Conservation (phyloP, 2,797 vertebrate genomes). For the Gadopsis bispinosus region DNA sequence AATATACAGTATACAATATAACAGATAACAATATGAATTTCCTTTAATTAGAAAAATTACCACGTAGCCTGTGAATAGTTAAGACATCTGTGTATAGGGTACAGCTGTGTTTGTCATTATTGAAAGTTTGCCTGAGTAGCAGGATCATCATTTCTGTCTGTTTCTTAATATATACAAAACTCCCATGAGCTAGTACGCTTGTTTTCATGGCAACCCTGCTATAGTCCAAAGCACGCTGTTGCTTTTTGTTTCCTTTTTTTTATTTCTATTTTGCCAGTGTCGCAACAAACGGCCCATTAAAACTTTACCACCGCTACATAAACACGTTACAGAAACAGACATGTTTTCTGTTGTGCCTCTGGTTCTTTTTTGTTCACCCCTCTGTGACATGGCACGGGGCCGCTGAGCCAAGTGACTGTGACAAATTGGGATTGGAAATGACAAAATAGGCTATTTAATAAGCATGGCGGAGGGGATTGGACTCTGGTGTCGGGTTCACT, state of each 20-base stretch:
- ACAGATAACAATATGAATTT: not conserved
- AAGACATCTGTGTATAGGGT: too few relatives aligned
- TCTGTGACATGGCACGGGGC: conserved; percentile 66
- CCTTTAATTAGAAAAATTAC: not conserved
- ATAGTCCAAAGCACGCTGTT: conserved; percentile 29
- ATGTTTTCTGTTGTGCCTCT: conserved; percentile 58
- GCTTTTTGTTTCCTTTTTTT: not conserved
- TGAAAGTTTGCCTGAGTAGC: not conserved
- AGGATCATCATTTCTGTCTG: conserved; percentile 4
- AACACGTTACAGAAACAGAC: conserved; percentile 52
- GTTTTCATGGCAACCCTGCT: conserved; percentile 45
- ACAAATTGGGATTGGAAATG: conserved; percentile 84
- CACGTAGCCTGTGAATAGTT: not conserved
- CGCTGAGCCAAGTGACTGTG: conserved; percentile 75
- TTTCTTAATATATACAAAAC: conserved; percentile 35
- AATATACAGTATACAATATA: not conserved
- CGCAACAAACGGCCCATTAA: conserved; percentile 57
- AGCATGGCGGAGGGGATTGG: conserved; percentile 79
- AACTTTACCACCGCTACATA: conserved; percentile 56
- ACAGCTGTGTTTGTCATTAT: not conserved
- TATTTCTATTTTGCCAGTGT: conserved; percentile 28
- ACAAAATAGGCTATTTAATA: conserved; percentile 82
- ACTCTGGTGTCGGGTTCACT: conserved; percentile 77
- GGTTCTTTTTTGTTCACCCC: conserved; percentile 36
- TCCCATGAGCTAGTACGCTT: not conserved